Evolutionary conservation across 2,113 vertebrate species (phyloP), one percentile per base, ranked within the genome.

Genomic region (Elephas maximus): DNA sequence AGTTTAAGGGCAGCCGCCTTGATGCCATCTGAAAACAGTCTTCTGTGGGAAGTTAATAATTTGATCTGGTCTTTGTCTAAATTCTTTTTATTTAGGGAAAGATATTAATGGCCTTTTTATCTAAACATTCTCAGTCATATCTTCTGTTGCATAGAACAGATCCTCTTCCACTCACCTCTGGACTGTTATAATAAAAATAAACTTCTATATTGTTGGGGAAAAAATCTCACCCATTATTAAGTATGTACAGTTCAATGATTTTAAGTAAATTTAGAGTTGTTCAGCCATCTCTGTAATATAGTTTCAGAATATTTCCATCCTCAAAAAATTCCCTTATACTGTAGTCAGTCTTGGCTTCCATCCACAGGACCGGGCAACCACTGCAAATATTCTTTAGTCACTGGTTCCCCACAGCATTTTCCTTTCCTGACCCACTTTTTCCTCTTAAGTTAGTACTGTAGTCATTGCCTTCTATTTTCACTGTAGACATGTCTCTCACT

Each of bases 241-340:
- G 9, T 60, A 33, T 26, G 9, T 60, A 73, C 53, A 37, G 8
- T n/a, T 15, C 73, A 79, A 41, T 57, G 73, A 41, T 85, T 92
- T 92, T 94, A 74, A 74, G 0, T 94, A 89, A 73, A 89, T 85
- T 15, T 48, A 51, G 21, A 87, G 21, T 57, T 84, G 11, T 84
- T 88, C 17, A 57, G 53, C 12, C 53, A 78, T 77, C 81, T 33
- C 12, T 74, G 4, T 30, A 81, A 23, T 53, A 33, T 14, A 63
- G 23, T 85, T 84, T 78, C 57, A 51, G 48, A 82, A 26, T 51
- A 69, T 91, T 91, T 41, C 5, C 8, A 5, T 73, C 51, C 14
- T 94, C 8, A 91, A 2, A 93, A 67, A 67, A 24, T 17, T 71
- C 69, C n/a, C 23, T 77, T 26, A 45, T 69, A 11, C 20, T 88